phyloP scores from a whole-genome alignment of 2,113 vertebrate species.

The Gambusia affinis region DNA sequence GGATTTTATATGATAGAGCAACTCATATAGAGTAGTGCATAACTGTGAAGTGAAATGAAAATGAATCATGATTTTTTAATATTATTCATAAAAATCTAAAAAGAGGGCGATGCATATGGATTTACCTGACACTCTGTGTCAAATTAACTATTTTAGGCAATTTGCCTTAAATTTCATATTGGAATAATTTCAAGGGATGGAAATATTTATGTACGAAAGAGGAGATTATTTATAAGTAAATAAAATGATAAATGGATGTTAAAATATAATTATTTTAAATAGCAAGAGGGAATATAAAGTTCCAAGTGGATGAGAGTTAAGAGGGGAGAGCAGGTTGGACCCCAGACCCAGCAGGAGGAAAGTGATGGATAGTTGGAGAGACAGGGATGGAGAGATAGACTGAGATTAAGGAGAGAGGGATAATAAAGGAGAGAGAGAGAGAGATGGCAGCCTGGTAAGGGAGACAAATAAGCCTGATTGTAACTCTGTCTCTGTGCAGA shows the following conservation, averaged over 20 bases:
- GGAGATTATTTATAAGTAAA: too few species aligned
- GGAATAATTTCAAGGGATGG: neutral
- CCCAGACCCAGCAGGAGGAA: slow-evolving; percentile 44
- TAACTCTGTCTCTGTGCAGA: slow-evolving; percentile 32
- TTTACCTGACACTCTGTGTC: neutral
- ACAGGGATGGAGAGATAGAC: slow-evolving; percentile 9
- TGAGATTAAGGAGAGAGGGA: slow-evolving; percentile 35
- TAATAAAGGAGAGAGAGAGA: slow-evolving; percentile 15
- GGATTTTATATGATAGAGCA: neutral
- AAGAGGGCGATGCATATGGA: too few species aligned
- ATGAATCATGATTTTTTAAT: too few species aligned
- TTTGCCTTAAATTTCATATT: neutral
- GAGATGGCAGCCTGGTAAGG: slow-evolving; percentile 36
- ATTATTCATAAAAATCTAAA: too few species aligned
- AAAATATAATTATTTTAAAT: neutral
- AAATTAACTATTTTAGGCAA: neutral
- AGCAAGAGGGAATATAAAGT: neutral
- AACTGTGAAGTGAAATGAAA: neutral
- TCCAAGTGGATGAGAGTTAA: neutral
- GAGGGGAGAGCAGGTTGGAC: slow-evolving; percentile 7
- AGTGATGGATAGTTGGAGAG: slow-evolving; percentile 38
- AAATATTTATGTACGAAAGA: neutral
- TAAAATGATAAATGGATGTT: neutral
- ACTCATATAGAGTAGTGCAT: neutral
- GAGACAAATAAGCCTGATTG: slow-evolving; percentile 62